A percentile compares a stretch with the other conserved stretches of the same genome.
phyloP scores from a whole-genome alignment of 2,888 invertebrate species.

The Tryphoninae sp. region DNA sequence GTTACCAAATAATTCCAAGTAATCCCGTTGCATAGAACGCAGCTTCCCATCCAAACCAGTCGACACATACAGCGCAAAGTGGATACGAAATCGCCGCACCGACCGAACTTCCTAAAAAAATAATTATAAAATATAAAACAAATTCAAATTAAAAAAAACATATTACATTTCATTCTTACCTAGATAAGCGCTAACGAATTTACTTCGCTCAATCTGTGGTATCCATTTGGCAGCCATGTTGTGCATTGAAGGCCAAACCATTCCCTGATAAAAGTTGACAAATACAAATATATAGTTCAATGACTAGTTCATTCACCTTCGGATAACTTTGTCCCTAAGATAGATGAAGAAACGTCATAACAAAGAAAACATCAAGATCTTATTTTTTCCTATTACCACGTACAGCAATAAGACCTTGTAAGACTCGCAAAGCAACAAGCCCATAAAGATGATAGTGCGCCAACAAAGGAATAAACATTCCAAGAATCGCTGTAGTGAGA shows the following conservation, averaged over 20 bases:
- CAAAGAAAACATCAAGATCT: neutral
- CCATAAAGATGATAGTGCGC: slow-evolving; percentile 84
- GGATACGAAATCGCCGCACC: slow-evolving; percentile 87
- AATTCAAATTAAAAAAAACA: neutral
- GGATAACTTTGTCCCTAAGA: too few relatives aligned
- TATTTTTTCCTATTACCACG: slow-evolving; percentile 72
- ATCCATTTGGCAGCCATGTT: slow-evolving; percentile 91
- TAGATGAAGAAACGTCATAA: neutral
- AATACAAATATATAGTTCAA: neutral
- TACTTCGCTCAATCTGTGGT: slow-evolving; percentile 90
- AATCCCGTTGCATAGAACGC: slow-evolving; percentile 87
- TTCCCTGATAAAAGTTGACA: slow-evolving; percentile 81
- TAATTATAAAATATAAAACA: neutral
- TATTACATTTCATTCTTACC: slow-evolving; percentile 76
- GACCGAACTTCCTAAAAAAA: slow-evolving; percentile 83
- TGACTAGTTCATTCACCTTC: too few relatives aligned
- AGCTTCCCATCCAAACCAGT: slow-evolving; percentile 87
- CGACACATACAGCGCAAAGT: slow-evolving; percentile 86
- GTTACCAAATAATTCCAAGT: slow-evolving; percentile 86
- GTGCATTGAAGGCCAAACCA: slow-evolving; percentile 90
- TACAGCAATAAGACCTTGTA: slow-evolving; percentile 88
- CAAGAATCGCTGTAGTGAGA: slow-evolving; percentile 85
- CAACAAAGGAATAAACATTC: slow-evolving; percentile 86
- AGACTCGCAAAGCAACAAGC: slow-evolving; percentile 84
- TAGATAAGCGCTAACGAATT: slow-evolving; percentile 85